phyloP scores from a whole-genome alignment of 2,797 vertebrate genomes.

The Pseudochirops cupreus region DNA sequence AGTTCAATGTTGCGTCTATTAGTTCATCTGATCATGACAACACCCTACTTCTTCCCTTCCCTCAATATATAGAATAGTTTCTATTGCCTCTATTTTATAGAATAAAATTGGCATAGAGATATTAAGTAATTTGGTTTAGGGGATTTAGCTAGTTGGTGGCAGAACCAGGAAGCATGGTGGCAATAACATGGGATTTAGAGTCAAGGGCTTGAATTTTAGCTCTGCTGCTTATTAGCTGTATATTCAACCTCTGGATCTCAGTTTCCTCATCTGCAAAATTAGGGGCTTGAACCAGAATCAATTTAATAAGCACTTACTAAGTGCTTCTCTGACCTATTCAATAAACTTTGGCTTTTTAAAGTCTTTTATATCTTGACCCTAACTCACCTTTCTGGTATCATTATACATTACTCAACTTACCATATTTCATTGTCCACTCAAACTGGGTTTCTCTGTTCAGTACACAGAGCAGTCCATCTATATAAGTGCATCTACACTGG shows the following conservation, averaged over 20 bases:
- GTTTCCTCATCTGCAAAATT: neutral
- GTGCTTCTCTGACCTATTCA: neutral
- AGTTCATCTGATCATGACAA: neutral
- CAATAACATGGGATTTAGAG: neutral
- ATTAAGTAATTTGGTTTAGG: neutral
- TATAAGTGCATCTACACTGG: neutral
- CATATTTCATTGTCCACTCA: neutral
- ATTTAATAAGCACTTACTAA: neutral
- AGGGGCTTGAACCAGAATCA: neutral
- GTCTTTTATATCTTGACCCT: neutral
- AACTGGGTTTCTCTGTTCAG: neutral
- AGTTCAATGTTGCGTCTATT: neutral
- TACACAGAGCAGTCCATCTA: neutral
- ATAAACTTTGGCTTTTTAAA: neutral
- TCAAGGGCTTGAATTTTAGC: neutral
- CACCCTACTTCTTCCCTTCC: neutral
- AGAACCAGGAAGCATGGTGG: neutral
- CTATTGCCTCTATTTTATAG: neutral
- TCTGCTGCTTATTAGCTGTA: neutral
- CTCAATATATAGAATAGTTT: neutral
- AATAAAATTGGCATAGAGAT: neutral
- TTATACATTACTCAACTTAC: neutral
- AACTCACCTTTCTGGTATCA: neutral
- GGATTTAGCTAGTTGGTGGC: neutral
- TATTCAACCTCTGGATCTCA: neutral